Conservation (phyloP, 2,888 invertebrate genomes). For the Brachycybe producta region DNA sequence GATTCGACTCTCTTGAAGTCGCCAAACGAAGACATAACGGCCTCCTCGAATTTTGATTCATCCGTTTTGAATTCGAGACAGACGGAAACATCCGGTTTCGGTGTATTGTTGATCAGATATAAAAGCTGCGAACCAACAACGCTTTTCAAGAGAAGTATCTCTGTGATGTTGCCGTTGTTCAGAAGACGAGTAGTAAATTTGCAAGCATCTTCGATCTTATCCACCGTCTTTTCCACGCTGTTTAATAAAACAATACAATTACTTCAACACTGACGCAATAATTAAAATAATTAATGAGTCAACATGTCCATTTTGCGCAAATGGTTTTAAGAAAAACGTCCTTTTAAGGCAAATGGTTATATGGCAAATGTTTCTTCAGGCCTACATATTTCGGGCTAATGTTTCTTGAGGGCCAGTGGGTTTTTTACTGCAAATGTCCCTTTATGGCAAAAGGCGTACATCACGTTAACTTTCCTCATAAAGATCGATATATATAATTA, state of each 20-base stretch:
- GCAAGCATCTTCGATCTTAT: conserved; percentile 72
- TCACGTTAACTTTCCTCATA: too few species aligned
- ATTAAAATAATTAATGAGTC: too few species aligned
- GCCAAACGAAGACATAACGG: conserved; percentile 39
- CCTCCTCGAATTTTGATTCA: conserved; percentile 58
- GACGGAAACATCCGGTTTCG: conserved; percentile 65
- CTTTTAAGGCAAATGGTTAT: too few species aligned
- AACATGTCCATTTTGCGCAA: too few species aligned
- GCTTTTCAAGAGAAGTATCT: conserved; percentile 69
- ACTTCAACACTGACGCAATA: too few species aligned
- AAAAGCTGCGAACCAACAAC: conserved; percentile 62
- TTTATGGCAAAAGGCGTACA: too few species aligned
- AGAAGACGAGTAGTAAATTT: conserved; percentile 68
- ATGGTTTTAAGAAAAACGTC: too few species aligned
- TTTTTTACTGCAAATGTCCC: too few species aligned
- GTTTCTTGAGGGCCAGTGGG: too few species aligned
- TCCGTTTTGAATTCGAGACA: conserved; percentile 59
- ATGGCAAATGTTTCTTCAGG: too few species aligned
- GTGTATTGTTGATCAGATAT: conserved; percentile 62
- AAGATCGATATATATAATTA: too few species aligned
- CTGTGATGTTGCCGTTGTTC: conserved; percentile 69
- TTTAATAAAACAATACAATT: not conserved
- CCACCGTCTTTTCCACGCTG: conserved; percentile 65
- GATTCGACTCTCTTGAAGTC: conserved; percentile 14
- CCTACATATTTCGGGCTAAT: too few species aligned